Percentiles rank a stretch among this genome's conserved stretches.
These are phyloP conservation scores for Microchrysa polita DNA, from an alignment of 2,888 invertebrate species.

Conservation along the genomic window DNA sequence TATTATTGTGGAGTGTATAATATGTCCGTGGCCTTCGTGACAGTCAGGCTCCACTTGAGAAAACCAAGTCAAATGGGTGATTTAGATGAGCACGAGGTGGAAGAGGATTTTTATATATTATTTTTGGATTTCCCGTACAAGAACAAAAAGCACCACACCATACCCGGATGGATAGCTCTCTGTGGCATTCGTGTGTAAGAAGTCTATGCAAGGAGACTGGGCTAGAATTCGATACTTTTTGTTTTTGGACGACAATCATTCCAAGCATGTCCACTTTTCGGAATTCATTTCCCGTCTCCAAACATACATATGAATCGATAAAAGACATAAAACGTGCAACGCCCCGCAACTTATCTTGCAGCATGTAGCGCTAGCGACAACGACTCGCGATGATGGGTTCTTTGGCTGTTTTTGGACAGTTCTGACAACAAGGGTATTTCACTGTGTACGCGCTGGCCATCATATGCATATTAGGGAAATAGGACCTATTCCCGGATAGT, in stretches of 20 bases:
- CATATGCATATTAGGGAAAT: slow-evolving; percentile 33
- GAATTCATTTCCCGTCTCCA: slow-evolving; percentile 41
- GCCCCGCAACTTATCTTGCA: slow-evolving; percentile 37
- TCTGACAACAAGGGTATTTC: neutral
- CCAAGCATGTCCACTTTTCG: slow-evolving; percentile 37
- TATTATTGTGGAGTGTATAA: too few species aligned
- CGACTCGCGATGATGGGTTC: slow-evolving; percentile 14
- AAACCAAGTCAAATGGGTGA: slow-evolving; percentile 38
- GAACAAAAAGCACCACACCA: neutral
- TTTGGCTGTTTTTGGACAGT: slow-evolving; percentile 24
- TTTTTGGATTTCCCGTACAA: slow-evolving; percentile 28
- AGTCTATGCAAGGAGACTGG: neutral
- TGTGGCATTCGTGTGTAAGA: too few species aligned
- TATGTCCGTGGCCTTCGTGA: slow-evolving; percentile 33
- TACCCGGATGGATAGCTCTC: neutral
- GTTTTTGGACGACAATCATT: slow-evolving; percentile 21
- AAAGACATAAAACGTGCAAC: slow-evolving; percentile 48
- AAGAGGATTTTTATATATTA: slow-evolving; percentile 18
- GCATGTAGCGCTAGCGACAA: too few species aligned
- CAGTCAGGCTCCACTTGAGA: neutral
- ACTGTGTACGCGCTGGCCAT: too few species aligned
- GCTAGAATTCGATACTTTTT: slow-evolving; percentile 11
- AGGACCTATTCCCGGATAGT: neutral
- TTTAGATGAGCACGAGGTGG: slow-evolving; percentile 12
- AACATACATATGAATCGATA: slow-evolving; percentile 47